These are phyloP conservation scores for Myrmecophaga tridactyla DNA, from an alignment of 2,113 vertebrate genomes.

Conservation along the genomic window DNA sequence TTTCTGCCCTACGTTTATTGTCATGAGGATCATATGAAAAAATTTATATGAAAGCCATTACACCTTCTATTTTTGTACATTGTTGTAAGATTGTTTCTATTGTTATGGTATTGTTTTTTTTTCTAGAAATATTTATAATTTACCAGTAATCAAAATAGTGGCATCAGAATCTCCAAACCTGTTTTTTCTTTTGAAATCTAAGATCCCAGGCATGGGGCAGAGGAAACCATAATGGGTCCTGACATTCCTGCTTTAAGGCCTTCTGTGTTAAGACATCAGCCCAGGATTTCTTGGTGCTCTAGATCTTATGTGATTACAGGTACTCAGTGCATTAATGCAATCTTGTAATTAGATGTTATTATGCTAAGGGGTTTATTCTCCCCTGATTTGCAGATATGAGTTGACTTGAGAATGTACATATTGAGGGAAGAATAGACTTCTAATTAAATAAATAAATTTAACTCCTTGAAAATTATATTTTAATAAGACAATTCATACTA, in stretches of 20 bases:
- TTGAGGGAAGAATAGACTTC: slow-evolving; percentile 53
- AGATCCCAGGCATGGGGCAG: neutral
- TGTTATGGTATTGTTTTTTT: neutral
- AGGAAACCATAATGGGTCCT: neutral
- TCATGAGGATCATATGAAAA: slow-evolving; percentile 3
- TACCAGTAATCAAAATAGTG: slow-evolving; percentile 6
- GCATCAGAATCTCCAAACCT: neutral
- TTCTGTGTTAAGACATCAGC: neutral
- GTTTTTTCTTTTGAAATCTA: slow-evolving; percentile 21
- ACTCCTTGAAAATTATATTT: slow-evolving; percentile 64
- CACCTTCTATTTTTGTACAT: neutral
- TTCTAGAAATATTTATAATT: slow-evolving; percentile 26
- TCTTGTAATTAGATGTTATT: slow-evolving; percentile 49
- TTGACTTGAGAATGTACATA: slow-evolving; percentile 49
- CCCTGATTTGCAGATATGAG: slow-evolving; percentile 15
- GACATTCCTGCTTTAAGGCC: neutral
- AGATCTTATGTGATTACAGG: slow-evolving; percentile 52
- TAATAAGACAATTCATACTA: slow-evolving; percentile 59
- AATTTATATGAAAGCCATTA: neutral
- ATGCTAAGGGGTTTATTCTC: slow-evolving; percentile 7
- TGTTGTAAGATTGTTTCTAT: neutral
- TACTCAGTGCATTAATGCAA: neutral
- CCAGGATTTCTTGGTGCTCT: slow-evolving; percentile 13
- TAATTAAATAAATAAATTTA: slow-evolving; percentile 75
- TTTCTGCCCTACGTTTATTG: neutral